A percentile compares a stretch with the other conserved stretches of the same genome.
Evolutionary conservation across 1,140 invertebrate genomes (phyloP).

Genomic region (Macrobrachium nipponense): DNA sequence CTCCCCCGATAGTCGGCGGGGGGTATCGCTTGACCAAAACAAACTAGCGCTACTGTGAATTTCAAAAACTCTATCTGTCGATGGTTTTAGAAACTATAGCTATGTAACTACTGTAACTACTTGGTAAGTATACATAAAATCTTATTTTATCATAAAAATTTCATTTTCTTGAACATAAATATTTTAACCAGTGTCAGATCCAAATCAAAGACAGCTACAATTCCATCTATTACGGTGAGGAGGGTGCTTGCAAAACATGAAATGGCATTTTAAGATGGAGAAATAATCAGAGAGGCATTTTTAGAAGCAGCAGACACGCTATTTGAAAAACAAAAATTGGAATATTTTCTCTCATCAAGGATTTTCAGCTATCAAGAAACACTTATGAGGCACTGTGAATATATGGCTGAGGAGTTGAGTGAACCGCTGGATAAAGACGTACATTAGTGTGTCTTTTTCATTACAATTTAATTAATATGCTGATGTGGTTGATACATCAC

Average conservation of each 20-base stretch:
- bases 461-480: constrained; percentile 35
- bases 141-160: too few relatives aligned
- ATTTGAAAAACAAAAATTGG: constrained; percentile 66
- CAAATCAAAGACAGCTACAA: constrained; percentile 32
- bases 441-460: constrained; percentile 30
- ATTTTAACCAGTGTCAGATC: constrained; percentile 32
- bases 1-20: too few relatives aligned
- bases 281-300: constrained; percentile 47
- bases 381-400: constrained; percentile 39
- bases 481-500: constrained; percentile 41
- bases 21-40: too few relatives aligned
- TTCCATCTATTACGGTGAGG: background rate
- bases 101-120: too few relatives aligned
- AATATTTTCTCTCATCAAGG: background rate
- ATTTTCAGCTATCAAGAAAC: constrained; percentile 33
- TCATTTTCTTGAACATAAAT: constrained; percentile 11
- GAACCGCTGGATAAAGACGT: constrained; percentile 38
- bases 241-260: constrained; percentile 38
- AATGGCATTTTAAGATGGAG: constrained; percentile 18
- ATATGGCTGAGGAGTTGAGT: constrained; percentile 41
- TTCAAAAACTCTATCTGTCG: too few relatives aligned
- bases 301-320: too few relatives aligned
- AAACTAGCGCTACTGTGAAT: too few relatives aligned
- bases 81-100: too few relatives aligned
- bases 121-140: too few relatives aligned